Evolutionary conservation across 2,888 invertebrate genomes (phyloP).

Genomic region (Agriotes lineatus): DNA sequence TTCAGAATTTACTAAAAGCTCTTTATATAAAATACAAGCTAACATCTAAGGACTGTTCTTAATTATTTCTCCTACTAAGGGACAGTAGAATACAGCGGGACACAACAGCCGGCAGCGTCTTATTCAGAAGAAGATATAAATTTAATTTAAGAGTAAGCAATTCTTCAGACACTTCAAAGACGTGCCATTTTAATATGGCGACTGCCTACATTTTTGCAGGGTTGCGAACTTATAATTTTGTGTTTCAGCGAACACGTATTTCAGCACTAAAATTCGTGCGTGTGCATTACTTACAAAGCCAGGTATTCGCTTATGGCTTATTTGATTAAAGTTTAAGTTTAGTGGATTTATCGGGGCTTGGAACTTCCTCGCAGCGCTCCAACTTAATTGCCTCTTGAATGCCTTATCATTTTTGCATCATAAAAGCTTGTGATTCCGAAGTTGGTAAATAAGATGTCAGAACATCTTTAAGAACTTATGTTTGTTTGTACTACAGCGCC

Average conservation of each 20-base stretch:
- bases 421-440: conserved; percentile 28
- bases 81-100: not conserved
- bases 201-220: not conserved
- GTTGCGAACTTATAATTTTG: not conserved
- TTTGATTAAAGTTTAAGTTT: conserved; percentile 43
- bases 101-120: conserved; percentile 10
- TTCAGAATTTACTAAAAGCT: too few species aligned
- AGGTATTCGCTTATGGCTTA: conserved; percentile 36
- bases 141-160: conserved; percentile 15
- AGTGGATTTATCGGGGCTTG: conserved; percentile 37
- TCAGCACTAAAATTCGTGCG: conserved; percentile 16
- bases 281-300: conserved; percentile 30
- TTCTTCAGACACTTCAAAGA: not conserved
- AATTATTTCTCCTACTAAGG: not conserved
- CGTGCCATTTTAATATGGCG: conserved; percentile 4
- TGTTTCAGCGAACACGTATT: not conserved
- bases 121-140: conserved; percentile 4
- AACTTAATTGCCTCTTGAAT: conserved; percentile 39
- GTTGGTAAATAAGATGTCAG: conserved; percentile 34
- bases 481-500: conserved; percentile 1
- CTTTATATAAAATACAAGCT: not conserved
- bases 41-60: conserved; percentile 9
- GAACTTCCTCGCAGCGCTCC: conserved; percentile 35
- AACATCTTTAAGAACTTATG: conserved; percentile 24
- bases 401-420: conserved; percentile 38